Conservation (phyloP, 2,888 invertebrate species). For the Rhagium mordax region DNA sequence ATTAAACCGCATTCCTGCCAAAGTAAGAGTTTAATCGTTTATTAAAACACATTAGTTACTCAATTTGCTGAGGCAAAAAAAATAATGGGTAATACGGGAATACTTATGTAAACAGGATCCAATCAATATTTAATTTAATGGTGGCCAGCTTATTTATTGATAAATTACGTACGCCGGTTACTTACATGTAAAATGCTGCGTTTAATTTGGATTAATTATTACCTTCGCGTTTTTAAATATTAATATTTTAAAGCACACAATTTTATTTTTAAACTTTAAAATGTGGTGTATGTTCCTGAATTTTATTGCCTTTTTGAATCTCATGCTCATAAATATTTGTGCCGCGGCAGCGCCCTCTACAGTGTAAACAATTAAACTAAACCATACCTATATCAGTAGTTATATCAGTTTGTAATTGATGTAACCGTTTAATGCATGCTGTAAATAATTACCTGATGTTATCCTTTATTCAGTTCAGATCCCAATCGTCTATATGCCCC, state of each 20-base stretch:
- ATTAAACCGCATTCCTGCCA: background rate
- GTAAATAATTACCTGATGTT: background rate
- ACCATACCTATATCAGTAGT: too few species aligned
- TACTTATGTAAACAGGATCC: constrained; percentile 5
- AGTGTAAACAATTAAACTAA: too few species aligned
- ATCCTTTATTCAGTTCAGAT: background rate
- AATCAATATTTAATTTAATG: constrained; percentile 22
- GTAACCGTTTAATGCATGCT: background rate
- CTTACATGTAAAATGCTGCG: background rate
- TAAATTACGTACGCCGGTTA: constrained; percentile 4
- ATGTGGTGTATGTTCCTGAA: too few species aligned
- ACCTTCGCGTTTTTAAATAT: too few species aligned
- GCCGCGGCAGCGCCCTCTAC: too few species aligned
- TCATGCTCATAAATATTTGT: too few species aligned
- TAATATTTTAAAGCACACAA: too few species aligned
- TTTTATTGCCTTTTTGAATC: too few species aligned
- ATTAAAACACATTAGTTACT: background rate
- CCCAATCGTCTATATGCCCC: background rate
- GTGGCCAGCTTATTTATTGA: background rate
- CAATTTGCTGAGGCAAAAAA: background rate
- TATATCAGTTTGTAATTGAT: too few species aligned
- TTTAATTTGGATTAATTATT: background rate
- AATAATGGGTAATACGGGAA: constrained; percentile 4
- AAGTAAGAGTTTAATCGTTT: background rate
- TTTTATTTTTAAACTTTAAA: too few species aligned